phyloP scores from a whole-genome alignment of 1,140 invertebrate genomes.

The Manduca sexta region DNA sequence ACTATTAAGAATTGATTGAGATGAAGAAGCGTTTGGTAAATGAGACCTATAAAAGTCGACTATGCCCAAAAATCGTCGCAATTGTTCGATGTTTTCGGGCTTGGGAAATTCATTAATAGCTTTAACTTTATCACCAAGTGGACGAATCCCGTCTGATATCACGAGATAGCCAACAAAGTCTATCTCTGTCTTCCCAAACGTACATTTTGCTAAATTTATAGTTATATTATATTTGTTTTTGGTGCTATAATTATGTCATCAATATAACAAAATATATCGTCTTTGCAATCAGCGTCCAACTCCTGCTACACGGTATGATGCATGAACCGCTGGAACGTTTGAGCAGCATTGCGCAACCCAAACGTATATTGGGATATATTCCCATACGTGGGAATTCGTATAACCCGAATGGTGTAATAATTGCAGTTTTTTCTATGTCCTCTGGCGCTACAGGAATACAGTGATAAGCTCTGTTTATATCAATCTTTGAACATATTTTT shows the following conservation, averaged over 20 bases:
- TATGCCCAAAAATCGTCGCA: slow-evolving; percentile 40
- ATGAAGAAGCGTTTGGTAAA: slow-evolving; percentile 25
- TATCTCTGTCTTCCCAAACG: slow-evolving; percentile 3
- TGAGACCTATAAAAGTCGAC: slow-evolving; percentile 26
- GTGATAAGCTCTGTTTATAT: slow-evolving; percentile 8
- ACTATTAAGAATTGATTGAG: slow-evolving; percentile 30
- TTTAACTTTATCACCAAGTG: slow-evolving; percentile 12
- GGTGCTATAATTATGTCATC: slow-evolving; percentile 6
- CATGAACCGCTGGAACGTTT: slow-evolving; percentile 7
- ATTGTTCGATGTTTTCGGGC: slow-evolving; percentile 23
- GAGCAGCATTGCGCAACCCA: slow-evolving; percentile 6
- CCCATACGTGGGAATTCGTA: slow-evolving; percentile 7
- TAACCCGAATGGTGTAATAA: slow-evolving; percentile 4
- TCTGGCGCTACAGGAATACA: neutral
- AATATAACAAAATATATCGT: neutral
- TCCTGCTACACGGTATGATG: slow-evolving; percentile 2
- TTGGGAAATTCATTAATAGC: slow-evolving; percentile 20
- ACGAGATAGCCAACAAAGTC: slow-evolving; percentile 13
- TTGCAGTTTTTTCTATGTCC: slow-evolving; percentile 9
- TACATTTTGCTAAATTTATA: slow-evolving; percentile 13
- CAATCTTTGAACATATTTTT: slow-evolving; percentile 5
- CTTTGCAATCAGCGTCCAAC: neutral
- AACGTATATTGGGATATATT: too few species aligned
- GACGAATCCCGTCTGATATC: neutral
- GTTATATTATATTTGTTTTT: slow-evolving; percentile 6